Evolutionary conservation across 2,888 invertebrate genomes (phyloP).

Genomic region (Opisthograptis luteolata): DNA sequence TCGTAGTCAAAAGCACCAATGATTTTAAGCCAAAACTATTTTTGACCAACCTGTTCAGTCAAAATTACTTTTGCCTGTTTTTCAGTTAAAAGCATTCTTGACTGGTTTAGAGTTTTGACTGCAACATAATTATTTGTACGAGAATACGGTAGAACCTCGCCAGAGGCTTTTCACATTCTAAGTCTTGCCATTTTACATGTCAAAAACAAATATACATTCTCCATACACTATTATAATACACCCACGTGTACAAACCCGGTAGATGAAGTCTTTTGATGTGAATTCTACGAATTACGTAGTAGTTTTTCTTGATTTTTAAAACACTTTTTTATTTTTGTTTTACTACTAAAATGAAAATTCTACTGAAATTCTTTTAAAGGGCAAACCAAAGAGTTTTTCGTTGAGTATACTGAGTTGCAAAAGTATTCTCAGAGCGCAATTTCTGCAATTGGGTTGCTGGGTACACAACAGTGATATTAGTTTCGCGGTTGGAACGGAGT

Average conservation of each 20-base stretch:
- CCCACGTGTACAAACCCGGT: neutral
- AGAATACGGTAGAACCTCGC: conserved; percentile 2
- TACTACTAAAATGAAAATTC: neutral
- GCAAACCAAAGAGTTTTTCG: no score
- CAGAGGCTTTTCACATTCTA: neutral
- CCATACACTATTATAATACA: neutral
- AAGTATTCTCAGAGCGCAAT: conserved; percentile 49
- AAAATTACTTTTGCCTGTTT: neutral
- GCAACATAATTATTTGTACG: no score
- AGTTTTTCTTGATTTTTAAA: no score
- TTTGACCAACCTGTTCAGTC: neutral
- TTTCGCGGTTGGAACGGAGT: conserved; percentile 46
- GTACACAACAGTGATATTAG: conserved; percentile 61
- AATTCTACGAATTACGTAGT: neutral
- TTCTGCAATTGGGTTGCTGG: conserved; percentile 56
- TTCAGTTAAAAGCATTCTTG: no score
- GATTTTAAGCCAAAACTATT: neutral
- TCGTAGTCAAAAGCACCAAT: neutral
- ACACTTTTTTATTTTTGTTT: no score
- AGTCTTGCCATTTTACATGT: neutral
- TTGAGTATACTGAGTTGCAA: conserved; percentile 45
- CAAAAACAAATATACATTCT: conserved; percentile 6
- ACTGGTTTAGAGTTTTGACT: neutral
- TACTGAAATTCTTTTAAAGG: neutral
- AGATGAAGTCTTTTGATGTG: conserved; percentile 8